phyloP scores from a whole-genome alignment of 1,140 invertebrate genomes.

The Lucilia sericata region DNA sequence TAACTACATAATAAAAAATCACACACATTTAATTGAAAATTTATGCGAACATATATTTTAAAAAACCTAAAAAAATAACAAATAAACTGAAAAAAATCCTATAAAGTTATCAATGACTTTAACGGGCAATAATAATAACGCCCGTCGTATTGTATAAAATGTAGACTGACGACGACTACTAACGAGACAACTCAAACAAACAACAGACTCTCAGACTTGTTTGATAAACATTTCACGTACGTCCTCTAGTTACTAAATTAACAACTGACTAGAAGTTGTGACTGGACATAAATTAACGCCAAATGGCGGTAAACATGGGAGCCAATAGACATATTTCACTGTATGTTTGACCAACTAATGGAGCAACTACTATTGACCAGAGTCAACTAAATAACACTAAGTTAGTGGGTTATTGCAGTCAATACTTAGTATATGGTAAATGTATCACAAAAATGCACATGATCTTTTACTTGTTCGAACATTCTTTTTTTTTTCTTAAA shows the following conservation, averaged over 20 bases:
- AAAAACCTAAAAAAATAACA: background rate
- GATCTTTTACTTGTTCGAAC: no score
- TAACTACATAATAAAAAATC: background rate
- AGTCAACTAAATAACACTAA: no score
- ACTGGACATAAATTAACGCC: conserved; percentile 44
- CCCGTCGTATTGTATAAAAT: background rate
- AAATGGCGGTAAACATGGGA: conserved; percentile 30
- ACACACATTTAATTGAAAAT: conserved; percentile 16
- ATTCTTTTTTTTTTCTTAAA: conserved; percentile 14
- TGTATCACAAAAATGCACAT: no score
- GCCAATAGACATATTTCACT: background rate
- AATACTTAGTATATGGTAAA: no score
- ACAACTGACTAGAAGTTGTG: conserved; percentile 39
- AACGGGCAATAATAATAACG: background rate
- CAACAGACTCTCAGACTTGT: background rate
- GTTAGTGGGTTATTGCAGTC: no score
- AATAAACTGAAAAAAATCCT: background rate
- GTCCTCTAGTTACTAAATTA: conserved; percentile 43
- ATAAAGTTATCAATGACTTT: conserved; percentile 29
- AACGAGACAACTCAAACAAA: background rate
- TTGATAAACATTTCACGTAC: conserved; percentile 37
- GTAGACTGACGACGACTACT: background rate
- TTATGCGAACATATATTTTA: background rate
- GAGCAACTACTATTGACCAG: background rate
- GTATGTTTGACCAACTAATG: background rate